Evolutionary conservation across 2,888 invertebrate species (phyloP), one percentile per base, ranked within the genome.

Genomic region (Dascillus cervinus): DNA sequence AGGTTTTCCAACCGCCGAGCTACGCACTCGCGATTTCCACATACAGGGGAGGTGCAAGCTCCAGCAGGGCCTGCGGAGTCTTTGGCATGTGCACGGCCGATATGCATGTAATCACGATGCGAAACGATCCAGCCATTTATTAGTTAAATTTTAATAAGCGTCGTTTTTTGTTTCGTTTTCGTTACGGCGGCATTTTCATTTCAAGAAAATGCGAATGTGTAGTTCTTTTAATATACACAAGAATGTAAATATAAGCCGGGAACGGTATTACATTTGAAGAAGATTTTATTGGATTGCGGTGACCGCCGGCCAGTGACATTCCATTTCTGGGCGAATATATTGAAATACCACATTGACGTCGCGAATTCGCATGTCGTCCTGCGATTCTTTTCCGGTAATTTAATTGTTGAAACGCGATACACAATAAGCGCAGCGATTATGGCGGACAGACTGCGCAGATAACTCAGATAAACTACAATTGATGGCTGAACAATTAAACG

Each of bases 281-380:
- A 47, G 49, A 47, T 53, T 51, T 53, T 49, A 41, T 51, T 40
- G 41, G 41, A 34, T 35, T 45, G 37, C 34, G 29, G 32, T 45
- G 40, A 37, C 46, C 45, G 39, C 29, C 42, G 44, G 28, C 46
- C 46, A 36, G 38, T 42, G 39, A 41, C 50, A 55, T 56, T 55
- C 55, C 50, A 47, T 46, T 45, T 46, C 44, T 49, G 43, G 52
- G 53, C 50, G 51, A 50, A 58, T 53, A 54, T 58, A 58, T 58
- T 58, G 58, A 50, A 58, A 58, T 58, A 56, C 58, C 58, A 55
- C 56, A 58, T 56, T 56, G 58, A 58, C 59, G 56, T 48, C 41
- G 34, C 32, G 36, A 6, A 6, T n/a, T n/a, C n/a, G n/a, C n/a
- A n/a, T n/a, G n/a, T n/a, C n/a, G n/a, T 22, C 13, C 24, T 4